Evolutionary conservation across 2,888 invertebrate species (phyloP), one percentile per base, ranked within the genome.

Genomic region (Copidosoma aretas): DNA sequence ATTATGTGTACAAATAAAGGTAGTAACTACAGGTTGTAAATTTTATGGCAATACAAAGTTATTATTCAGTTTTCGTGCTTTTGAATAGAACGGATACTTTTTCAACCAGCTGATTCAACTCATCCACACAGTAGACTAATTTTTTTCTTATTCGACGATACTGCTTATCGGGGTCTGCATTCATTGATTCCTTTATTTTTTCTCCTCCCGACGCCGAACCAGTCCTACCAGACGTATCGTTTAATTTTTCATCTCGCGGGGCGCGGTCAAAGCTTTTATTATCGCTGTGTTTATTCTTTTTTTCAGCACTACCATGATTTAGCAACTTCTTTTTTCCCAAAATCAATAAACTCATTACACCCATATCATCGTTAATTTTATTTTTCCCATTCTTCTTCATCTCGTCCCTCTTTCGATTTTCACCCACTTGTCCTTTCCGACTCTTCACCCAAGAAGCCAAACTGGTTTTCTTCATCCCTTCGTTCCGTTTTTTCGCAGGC

Each of bases 61-160:
- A 32, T 32, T 32, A 5, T 32, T 32, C 4, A 8, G 32, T 32
- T 46, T 46, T 46, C 15, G 12, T 14, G 12, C 43, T 46, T 32
- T 19, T 19, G 19, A 76, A 73, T 21, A 74, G 68, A 15, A 61
- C 60, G 15, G 69, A 67, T n/a, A 71, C 68, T 21, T 77, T 75
- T 8, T 64, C 61, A 21, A 79, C 73, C 60, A 79, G 75, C 32
- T 52, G 73, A 22, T 77, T 77, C 25, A 78, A 46, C 62, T 75
- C 73, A 8, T 39, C 51, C 19, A 72, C 64, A 61, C 74, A 75
- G 17, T 71, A 41, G 51, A 68, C 70, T 53, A 75, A 67, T 10
- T 71, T 73, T 58, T 57, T 71, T 56, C 73, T 70, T 14, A 74
- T 64, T 8, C 19, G 25, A 39, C 15, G 10, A 57, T 58, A 58